A percentile compares a stretch with the other conserved stretches of the same genome.
Conservation (phyloP, 2,113 vertebrate genomes). For the Gnathonemus echidnorhynchus region DNA sequence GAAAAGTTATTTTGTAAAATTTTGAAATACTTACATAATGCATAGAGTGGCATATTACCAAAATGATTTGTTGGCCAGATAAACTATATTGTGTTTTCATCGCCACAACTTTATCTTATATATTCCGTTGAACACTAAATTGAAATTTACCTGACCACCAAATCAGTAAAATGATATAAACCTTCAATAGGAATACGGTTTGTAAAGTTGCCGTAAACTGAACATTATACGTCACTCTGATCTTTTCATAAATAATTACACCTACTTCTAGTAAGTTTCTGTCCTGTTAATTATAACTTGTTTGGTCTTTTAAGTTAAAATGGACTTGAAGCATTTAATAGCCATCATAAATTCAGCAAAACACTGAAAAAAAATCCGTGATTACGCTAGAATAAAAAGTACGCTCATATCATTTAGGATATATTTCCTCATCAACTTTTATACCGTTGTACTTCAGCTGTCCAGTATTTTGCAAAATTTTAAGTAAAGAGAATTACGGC, state of each 20-base stretch:
- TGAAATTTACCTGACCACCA: neutral
- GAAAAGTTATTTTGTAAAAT: neutral
- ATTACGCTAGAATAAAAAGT: neutral
- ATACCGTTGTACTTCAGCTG: neutral
- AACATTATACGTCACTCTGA: neutral
- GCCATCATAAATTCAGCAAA: neutral
- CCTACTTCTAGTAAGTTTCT: neutral
- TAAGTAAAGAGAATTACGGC: neutral
- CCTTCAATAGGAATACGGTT: neutral
- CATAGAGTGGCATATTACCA: neutral
- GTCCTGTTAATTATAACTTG: neutral
- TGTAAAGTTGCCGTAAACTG: neutral
- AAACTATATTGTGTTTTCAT: neutral
- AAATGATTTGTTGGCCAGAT: neutral
- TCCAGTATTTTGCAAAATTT: neutral
- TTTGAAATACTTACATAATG: neutral
- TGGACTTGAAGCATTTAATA: neutral
- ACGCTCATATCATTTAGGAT: neutral
- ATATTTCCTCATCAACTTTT: neutral
- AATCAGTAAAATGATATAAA: neutral
- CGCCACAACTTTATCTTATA: neutral
- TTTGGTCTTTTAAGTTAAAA: neutral
- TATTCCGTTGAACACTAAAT: neutral
- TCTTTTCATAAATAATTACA: neutral
- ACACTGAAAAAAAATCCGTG: neutral